Percentiles rank a stretch among this genome's conserved stretches.
Evolutionary conservation across 2,113 vertebrate genomes (phyloP).

Genomic region (Prinia subflava): DNA sequence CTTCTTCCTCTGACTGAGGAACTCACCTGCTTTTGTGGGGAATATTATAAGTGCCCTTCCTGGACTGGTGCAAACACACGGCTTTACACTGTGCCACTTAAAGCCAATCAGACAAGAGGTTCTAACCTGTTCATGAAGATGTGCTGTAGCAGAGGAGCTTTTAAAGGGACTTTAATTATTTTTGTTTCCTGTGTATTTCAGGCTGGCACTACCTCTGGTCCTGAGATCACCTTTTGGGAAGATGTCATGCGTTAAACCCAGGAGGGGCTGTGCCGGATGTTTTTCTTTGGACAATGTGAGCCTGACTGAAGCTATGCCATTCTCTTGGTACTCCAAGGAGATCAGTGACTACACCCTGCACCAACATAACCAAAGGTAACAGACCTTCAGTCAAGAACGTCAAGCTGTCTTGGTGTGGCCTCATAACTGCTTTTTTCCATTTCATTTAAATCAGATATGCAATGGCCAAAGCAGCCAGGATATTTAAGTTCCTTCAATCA

Average conservation of each 20-base stretch:
- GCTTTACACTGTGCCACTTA: rapidly evolving
- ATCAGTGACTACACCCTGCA: background rate
- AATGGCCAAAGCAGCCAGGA: background rate
- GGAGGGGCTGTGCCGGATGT: background rate
- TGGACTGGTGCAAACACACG: background rate
- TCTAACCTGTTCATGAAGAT: background rate
- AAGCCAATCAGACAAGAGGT: background rate
- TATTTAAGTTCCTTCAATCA: background rate
- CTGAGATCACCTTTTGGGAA: background rate
- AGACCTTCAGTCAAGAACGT: background rate
- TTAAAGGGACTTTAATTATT: background rate
- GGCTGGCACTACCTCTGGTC: background rate
- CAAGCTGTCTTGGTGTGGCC: background rate
- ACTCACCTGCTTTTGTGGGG: background rate
- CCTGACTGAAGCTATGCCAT: background rate
- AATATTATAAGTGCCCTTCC: background rate
- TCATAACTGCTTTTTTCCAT: background rate
- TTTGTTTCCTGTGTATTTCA: background rate
- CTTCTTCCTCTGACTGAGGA: background rate
- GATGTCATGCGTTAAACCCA: rapidly evolving
- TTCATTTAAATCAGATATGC: background rate
- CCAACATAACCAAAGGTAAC: background rate
- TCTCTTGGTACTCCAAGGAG: background rate
- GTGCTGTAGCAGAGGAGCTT: background rate
- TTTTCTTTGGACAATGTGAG: background rate